Percentiles rank a stretch among this genome's conserved stretches.
phyloP scores from a whole-genome alignment of 2,113 vertebrate species.

The Picathartes gymnocephalus region DNA sequence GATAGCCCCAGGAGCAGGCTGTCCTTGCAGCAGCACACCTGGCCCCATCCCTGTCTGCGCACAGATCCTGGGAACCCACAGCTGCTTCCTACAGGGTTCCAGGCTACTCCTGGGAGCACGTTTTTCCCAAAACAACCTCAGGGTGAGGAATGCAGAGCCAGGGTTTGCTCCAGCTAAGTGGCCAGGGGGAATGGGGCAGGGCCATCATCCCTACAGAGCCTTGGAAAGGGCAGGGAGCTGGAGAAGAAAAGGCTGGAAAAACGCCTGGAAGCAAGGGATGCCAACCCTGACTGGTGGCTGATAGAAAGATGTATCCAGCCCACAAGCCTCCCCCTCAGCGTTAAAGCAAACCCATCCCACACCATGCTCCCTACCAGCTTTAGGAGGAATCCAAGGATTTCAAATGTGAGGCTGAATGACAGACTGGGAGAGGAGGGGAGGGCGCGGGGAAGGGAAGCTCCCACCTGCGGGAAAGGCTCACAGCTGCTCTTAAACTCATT shows the following conservation, averaged over 20 bases:
- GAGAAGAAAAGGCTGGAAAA: not conserved
- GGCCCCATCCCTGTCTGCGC: not conserved
- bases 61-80: fast-evolving
- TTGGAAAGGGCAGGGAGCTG: not conserved
- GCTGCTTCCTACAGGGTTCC: not conserved
- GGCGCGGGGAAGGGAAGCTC: not conserved
- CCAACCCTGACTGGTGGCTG: not conserved
- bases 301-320: not conserved
- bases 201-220: not conserved
- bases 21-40: not conserved
- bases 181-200: not conserved
- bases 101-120: fast-evolving
- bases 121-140: not conserved
- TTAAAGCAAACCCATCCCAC: not conserved
- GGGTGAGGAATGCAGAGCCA: not conserved
- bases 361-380: not conserved
- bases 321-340: not conserved
- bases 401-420: not conserved
- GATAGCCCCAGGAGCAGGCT: not conserved
- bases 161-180: not conserved
- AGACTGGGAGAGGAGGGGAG: not conserved
- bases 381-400: not conserved
- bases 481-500: not conserved
- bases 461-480: not conserved
- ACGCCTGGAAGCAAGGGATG: not conserved